phyloP scores from a whole-genome alignment of 1,140 invertebrate genomes.

The Ceratosolen fusciceps region DNA sequence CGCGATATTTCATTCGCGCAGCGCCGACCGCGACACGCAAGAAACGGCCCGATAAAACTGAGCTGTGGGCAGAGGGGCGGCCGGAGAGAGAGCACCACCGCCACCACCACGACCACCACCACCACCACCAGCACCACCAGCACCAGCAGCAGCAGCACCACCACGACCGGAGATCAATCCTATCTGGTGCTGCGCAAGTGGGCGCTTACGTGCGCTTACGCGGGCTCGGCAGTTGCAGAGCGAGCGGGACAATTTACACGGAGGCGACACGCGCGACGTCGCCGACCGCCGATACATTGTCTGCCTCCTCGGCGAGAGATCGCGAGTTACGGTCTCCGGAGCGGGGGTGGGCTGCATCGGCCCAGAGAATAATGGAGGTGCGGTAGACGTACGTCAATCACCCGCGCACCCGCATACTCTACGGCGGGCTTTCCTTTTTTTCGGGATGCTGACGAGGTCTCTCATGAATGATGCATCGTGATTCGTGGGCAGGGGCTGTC shows the following conservation, averaged over 20 bases:
- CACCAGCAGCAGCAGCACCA: too few relatives aligned
- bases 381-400: conserved; percentile 34
- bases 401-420: background rate
- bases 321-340: background rate
- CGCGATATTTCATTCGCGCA: conserved; percentile 13
- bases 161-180: too few relatives aligned
- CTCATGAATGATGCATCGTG: conserved; percentile 42
- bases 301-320: background rate
- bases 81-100: too few relatives aligned
- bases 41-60: conserved; percentile 4
- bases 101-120: too few relatives aligned
- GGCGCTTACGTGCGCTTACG: background rate
- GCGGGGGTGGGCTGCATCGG: too few relatives aligned
- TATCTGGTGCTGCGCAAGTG: background rate
- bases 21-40: background rate
- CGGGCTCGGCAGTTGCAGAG: background rate
- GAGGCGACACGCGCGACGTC: conserved; percentile 10
- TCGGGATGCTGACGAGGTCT: too few relatives aligned
- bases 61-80: background rate
- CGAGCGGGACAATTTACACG: background rate
- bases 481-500: background rate
- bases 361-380: background rate
- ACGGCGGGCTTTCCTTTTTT: too few relatives aligned
- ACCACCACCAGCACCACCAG: too few relatives aligned
- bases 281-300: conserved; percentile 34